phyloP scores from a whole-genome alignment of 2,797 vertebrate species.

The Lacerta agilis region DNA sequence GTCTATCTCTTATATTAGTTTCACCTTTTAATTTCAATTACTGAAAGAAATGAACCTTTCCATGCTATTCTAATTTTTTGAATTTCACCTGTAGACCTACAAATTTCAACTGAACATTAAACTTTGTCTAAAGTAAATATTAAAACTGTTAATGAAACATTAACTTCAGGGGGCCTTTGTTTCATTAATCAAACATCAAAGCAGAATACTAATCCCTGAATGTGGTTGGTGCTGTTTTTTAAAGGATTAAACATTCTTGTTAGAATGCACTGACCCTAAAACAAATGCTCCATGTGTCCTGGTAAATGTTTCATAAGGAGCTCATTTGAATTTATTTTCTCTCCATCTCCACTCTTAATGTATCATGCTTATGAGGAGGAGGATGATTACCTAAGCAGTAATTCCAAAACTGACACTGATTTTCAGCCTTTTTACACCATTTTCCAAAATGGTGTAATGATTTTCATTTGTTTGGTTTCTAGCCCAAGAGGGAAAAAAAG shows the following conservation, averaged over 20 bases:
- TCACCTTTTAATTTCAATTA: no score
- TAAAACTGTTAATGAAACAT: conserved; percentile 47
- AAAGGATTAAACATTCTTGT: neutral
- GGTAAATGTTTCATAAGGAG: conserved; percentile 19
- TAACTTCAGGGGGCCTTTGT: conserved; percentile 11
- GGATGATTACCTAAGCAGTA: neutral
- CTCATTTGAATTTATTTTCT: neutral
- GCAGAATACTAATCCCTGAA: conserved; percentile 42
- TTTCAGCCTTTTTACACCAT: neutral
- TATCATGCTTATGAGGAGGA: neutral
- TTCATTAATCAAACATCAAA: conserved; percentile 48
- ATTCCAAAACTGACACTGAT: neutral
- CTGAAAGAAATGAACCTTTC: no score
- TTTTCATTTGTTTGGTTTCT: neutral
- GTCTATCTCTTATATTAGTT: no score
- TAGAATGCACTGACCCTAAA: conserved; percentile 26
- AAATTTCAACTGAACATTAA: conserved; percentile 41
- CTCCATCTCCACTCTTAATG: conserved; percentile 1
- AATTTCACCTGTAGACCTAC: no score
- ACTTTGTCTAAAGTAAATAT: conserved; percentile 43
- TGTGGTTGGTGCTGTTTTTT: neutral
- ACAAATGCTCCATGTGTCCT: neutral
- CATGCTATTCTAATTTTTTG: no score
- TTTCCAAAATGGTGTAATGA: neutral
- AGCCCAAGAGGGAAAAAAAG: neutral